These are phyloP conservation scores for Eumeta japonica DNA, from an alignment of 1,140 invertebrate genomes.

Conservation along the genomic window DNA sequence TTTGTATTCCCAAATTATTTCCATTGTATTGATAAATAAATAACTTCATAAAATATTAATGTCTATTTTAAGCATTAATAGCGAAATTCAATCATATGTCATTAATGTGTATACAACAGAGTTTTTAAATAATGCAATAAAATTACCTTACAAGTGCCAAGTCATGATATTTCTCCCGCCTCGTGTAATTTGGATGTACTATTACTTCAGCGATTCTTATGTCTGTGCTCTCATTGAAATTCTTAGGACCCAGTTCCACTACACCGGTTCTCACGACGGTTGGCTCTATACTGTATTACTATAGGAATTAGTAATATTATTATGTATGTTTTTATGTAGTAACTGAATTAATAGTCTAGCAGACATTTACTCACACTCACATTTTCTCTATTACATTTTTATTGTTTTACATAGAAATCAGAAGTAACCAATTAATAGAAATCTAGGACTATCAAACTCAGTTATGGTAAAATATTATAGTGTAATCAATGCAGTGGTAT, in stretches of 20 bases:
- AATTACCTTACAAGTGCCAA: constrained; percentile 58
- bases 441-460: no score
- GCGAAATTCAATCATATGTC: no score
- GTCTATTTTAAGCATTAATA: no score
- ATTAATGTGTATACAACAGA: no score
- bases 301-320: constrained; percentile 4
- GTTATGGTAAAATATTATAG: no score
- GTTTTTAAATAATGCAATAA: neutral
- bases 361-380: no score
- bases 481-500: no score
- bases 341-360: neutral
- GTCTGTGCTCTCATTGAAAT: constrained; percentile 27
- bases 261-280: constrained; percentile 33
- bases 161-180: constrained; percentile 57
- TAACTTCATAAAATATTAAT: no score
- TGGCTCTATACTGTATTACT: constrained; percentile 32
- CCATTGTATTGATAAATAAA: no score
- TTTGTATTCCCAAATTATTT: no score
- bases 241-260: constrained; percentile 19
- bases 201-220: constrained; percentile 35
- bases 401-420: neutral
- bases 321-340: neutral
- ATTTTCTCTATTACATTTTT: neutral
- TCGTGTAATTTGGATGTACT: constrained; percentile 48
- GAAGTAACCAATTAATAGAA: no score